Evolutionary conservation across 64 coral and sea anemone species (phyloP), one percentile per base, ranked within the genome.

Genomic region (Montipora sp.): DNA sequence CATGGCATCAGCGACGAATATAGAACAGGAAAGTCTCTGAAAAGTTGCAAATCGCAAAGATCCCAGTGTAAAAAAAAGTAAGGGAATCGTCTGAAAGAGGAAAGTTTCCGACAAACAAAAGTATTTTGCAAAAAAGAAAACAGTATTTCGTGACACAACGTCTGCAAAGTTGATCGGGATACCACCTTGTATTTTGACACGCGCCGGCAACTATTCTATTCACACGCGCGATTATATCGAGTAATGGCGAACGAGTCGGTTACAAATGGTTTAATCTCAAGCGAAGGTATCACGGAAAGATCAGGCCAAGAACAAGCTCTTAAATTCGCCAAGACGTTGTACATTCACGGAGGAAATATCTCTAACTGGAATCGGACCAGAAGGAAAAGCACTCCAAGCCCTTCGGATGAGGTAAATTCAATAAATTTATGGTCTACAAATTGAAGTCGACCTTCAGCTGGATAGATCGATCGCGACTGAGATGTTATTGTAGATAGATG

Each of bases 261-360:
- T 18, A 48, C 15, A 77, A 91, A 59, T 80, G 75, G 1, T 47
- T 59, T 44, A 24, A 87, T 16, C 45, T 73, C 72, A 77, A 71
- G 14, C 58, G 77, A 68, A 75, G 75, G 75, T 77, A 66, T 89
- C 75, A 51, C 78, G 4, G 69, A 58, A 36, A 82, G 88, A 59
- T 94, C 75, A 11, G 46, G 43, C 21, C 51, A 75, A 50, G 87
- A 70, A 78, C 79, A 96, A 87, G 67, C 82, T 71, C 49, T 96
- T 55, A 69, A 73, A 59, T 94, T 91, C 71, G 95, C 92, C 11
- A 74, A 94, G 66, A 96, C 83, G 47, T 78, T 96, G 43, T 92
- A 86, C 47, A 91, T 96, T 63, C 95, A 96, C 53, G 95, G 92
- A n/a, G 95, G 95, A 72, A 96, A 96, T 19, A 93, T 96, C 71